Percentiles rank a stretch among this genome's conserved stretches.
Evolutionary conservation across 2,797 vertebrate genomes (phyloP).

Genomic region (Mastacembelus armatus): DNA sequence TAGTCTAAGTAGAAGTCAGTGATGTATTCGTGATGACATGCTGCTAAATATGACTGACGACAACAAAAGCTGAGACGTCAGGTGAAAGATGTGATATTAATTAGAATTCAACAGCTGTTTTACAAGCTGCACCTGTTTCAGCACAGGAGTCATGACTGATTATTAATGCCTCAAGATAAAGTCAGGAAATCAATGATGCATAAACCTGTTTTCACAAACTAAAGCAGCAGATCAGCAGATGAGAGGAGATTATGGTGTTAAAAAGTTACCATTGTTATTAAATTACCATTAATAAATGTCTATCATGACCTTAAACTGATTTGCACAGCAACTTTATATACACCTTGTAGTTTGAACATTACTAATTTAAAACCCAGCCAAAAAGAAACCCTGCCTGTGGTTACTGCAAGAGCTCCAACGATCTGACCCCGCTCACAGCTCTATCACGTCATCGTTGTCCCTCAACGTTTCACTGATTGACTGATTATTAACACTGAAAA

Average conservation of each 20-base stretch:
- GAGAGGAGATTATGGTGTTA: not conserved
- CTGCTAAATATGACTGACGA: not conserved
- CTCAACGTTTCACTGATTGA: no score
- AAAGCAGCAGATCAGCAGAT: not conserved
- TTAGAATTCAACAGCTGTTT: slow-evolving; percentile 38
- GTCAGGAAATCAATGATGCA: slow-evolving; percentile 13
- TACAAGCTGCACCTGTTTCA: slow-evolving; percentile 13
- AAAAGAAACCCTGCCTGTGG: no score
- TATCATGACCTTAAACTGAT: no score
- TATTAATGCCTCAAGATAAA: slow-evolving; percentile 22
- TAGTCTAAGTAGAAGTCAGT: no score
- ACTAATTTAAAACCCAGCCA: no score
- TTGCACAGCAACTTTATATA: no score
- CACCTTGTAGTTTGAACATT: no score
- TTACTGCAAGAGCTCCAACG: no score
- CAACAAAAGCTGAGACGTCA: not conserved
- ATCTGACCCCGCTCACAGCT: no score
- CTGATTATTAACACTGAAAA: no score
- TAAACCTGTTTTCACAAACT: slow-evolving; percentile 1
- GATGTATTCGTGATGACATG: not conserved
- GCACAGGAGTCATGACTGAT: slow-evolving; percentile 36
- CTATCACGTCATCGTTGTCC: no score
- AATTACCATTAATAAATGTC: no score
- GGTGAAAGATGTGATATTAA: slow-evolving; percentile 1
- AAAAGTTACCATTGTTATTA: not conserved